These are phyloP conservation scores for Heliconius erato DNA, from an alignment of 2,888 invertebrate genomes.

Conservation along the genomic window DNA sequence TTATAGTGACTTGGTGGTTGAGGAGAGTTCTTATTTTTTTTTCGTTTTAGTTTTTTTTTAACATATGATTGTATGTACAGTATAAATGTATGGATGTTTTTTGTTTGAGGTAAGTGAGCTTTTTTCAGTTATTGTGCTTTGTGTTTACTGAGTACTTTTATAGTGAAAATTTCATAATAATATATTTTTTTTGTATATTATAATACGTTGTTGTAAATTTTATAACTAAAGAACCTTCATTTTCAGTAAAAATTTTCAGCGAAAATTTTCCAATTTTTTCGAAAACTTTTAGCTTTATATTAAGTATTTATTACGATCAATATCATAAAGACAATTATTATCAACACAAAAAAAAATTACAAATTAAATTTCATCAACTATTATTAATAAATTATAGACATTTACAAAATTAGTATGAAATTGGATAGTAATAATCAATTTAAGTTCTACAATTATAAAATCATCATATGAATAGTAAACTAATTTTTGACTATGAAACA, in stretches of 20 bases:
- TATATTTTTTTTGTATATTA: neutral
- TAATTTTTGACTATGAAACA: slow-evolving; percentile 7
- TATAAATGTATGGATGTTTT: slow-evolving; percentile 13
- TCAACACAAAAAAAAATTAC: neutral
- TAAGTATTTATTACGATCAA: neutral
- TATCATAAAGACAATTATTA: neutral
- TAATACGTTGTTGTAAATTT: neutral
- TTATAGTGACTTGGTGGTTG: slow-evolving; percentile 10
- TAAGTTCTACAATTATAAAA: slow-evolving; percentile 6
- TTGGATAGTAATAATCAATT: slow-evolving; percentile 9
- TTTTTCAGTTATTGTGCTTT: neutral
- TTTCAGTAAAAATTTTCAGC: no score
- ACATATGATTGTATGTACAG: neutral
- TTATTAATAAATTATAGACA: slow-evolving; percentile 4
- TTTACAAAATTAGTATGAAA: slow-evolving; percentile 20
- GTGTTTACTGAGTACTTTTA: neutral
- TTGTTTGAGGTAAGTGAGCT: slow-evolving; percentile 17
- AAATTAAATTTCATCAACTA: neutral
- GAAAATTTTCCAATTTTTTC: no score
- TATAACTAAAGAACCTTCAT: neutral
- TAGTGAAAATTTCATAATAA: neutral
- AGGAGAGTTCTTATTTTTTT: neutral
- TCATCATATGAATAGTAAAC: slow-evolving; percentile 12
- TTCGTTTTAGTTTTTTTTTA: neutral
- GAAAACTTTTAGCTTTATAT: neutral